Conservation (phyloP, 2,888 invertebrate species). For the Monoplex corrugatus region DNA sequence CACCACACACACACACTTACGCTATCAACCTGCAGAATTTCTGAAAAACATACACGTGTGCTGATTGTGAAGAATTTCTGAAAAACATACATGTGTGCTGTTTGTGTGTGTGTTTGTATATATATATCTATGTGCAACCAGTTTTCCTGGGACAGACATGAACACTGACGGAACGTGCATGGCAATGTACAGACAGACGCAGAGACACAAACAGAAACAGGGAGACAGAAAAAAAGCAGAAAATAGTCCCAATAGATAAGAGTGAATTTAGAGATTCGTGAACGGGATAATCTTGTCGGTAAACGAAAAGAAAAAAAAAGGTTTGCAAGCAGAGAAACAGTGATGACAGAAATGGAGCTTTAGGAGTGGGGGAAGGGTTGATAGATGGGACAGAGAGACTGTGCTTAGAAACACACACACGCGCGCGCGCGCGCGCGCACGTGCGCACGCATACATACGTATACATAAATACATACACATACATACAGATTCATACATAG, state of each 20-base stretch:
- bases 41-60: too few relatives aligned
- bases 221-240: background rate
- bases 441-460: background rate
- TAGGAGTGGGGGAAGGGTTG: background rate
- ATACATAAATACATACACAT: background rate
- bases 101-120: too few relatives aligned
- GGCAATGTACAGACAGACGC: conserved; percentile 49
- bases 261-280: too few relatives aligned
- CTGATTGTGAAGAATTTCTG: too few relatives aligned
- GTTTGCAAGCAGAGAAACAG: background rate
- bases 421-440: background rate
- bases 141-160: too few relatives aligned
- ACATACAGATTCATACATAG: background rate
- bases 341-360: background rate
- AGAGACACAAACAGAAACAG: conserved; percentile 47
- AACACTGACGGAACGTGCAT: background rate
- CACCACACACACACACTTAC: too few relatives aligned
- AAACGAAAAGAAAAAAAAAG: too few relatives aligned
- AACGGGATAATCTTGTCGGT: too few relatives aligned
- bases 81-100: too few relatives aligned
- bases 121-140: too few relatives aligned
- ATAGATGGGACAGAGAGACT: background rate
- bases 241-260: too few relatives aligned
- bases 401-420: background rate
- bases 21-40: too few relatives aligned